phyloP scores from a whole-genome alignment of 2,888 invertebrate species.

The Stenolophus ochropezus region DNA sequence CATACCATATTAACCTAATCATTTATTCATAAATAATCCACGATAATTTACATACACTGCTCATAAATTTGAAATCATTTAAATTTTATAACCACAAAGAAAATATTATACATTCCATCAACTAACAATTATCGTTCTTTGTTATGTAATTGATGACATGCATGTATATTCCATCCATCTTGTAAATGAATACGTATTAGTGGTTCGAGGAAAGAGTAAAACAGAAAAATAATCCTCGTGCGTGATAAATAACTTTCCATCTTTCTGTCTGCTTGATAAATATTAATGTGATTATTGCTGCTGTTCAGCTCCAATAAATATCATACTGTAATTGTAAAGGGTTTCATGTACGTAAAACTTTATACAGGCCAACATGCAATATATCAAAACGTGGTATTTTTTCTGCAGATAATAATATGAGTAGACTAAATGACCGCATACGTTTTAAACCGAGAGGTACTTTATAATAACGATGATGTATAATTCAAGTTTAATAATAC shows the following conservation, averaged over 20 bases:
- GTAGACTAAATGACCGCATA: background rate
- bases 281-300: constrained; percentile 52
- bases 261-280: constrained; percentile 30
- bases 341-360: constrained; percentile 11
- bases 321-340: constrained; percentile 41
- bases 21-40: background rate
- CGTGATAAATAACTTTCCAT: constrained; percentile 44
- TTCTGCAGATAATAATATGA: constrained; percentile 9
- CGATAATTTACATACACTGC: background rate
- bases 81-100: background rate
- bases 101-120: background rate
- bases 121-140: constrained; percentile 9
- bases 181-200: constrained; percentile 38
- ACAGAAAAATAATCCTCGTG: constrained; percentile 18
- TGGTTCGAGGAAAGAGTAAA: constrained; percentile 15
- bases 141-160: constrained; percentile 33
- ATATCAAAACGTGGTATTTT: constrained; percentile 34
- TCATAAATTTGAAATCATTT: constrained; percentile 5
- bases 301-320: constrained; percentile 30
- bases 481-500: background rate
- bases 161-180: constrained; percentile 40
- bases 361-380: constrained; percentile 34
- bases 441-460: background rate
- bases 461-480: background rate
- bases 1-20: background rate